Evolutionary conservation across 2,888 invertebrate genomes (phyloP).

Genomic region (Palloptera scutellata): DNA sequence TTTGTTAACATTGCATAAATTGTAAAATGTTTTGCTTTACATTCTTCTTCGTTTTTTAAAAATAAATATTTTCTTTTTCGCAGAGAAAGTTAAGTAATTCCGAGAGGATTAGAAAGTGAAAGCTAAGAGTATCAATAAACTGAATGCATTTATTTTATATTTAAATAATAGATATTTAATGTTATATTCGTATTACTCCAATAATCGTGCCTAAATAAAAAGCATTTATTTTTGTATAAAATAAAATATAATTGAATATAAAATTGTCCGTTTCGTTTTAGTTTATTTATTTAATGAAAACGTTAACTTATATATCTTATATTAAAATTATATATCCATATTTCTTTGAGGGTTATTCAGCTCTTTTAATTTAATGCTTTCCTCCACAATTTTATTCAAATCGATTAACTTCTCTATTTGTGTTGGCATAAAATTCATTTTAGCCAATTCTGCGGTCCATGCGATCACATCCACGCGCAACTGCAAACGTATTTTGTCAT

Average conservation of each 20-base stretch:
- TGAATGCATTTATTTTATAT: conserved; percentile 36
- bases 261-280: conserved; percentile 21
- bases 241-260: conserved; percentile 9
- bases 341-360: background rate
- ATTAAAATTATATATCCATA: no score
- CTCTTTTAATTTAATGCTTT: conserved; percentile 67
- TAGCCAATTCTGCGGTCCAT: conserved; percentile 72
- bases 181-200: conserved; percentile 18
- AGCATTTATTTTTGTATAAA: conserved; percentile 3
- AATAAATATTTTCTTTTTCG: conserved; percentile 18
- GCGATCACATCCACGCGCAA: conserved; percentile 84
- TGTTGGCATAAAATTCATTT: conserved; percentile 67
- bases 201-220: conserved; percentile 16
- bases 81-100: conserved; percentile 14
- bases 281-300: background rate
- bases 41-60: conserved; percentile 1
- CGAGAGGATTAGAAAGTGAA: conserved; percentile 10
- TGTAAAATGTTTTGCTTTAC: background rate
- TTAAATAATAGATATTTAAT: conserved; percentile 1
- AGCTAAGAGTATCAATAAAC: conserved; percentile 28
- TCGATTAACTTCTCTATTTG: conserved; percentile 70
- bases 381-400: conserved; percentile 71
- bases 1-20: no score
- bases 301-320: no score
- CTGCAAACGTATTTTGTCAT: conserved; percentile 93